A percentile compares a stretch with the other conserved stretches of the same genome.
Evolutionary conservation across 2,888 invertebrate species (phyloP).

Genomic region (Sesamia inferens): DNA sequence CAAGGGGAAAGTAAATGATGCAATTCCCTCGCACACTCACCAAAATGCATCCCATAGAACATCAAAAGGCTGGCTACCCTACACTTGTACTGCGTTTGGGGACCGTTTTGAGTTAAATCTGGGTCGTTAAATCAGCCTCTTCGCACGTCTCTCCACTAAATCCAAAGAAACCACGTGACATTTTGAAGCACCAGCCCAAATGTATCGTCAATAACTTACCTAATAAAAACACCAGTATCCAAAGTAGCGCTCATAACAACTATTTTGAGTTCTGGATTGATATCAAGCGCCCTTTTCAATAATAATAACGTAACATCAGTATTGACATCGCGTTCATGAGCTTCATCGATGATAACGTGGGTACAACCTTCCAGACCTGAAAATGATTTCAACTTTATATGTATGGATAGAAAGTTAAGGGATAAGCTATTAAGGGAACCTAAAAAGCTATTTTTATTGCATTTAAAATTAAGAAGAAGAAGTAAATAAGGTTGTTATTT

Average conservation of each 20-base stretch:
- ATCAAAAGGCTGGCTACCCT: too few relatives aligned
- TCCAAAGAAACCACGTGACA: too few relatives aligned
- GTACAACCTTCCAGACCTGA: conserved; percentile 89
- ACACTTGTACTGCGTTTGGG: too few relatives aligned
- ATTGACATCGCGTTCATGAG: conserved; percentile 93
- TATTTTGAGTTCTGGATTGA: conserved; percentile 90
- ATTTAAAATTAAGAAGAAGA: neutral
- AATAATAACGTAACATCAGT: conserved; percentile 92
- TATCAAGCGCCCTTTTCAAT: conserved; percentile 87
- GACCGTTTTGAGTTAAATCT: too few relatives aligned
- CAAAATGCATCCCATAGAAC: too few relatives aligned
- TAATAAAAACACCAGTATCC: conserved; percentile 90
- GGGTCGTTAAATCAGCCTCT: too few relatives aligned
- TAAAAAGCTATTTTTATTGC: neutral
- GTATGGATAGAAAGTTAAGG: accelerated
- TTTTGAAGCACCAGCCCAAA: too few relatives aligned
- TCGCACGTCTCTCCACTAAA: too few relatives aligned
- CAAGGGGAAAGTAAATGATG: too few relatives aligned
- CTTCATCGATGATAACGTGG: conserved; percentile 93
- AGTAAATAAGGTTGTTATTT: neutral
- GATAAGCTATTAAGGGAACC: neutral
- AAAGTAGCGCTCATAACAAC: conserved; percentile 94
- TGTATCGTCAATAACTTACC: conserved; percentile 7
- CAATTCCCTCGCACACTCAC: too few relatives aligned
- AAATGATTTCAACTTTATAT: conserved; percentile 2